Base-by-base conservation (phyloP, 1,140 invertebrate genomes). In the Platyscapa corneri region DNA sequence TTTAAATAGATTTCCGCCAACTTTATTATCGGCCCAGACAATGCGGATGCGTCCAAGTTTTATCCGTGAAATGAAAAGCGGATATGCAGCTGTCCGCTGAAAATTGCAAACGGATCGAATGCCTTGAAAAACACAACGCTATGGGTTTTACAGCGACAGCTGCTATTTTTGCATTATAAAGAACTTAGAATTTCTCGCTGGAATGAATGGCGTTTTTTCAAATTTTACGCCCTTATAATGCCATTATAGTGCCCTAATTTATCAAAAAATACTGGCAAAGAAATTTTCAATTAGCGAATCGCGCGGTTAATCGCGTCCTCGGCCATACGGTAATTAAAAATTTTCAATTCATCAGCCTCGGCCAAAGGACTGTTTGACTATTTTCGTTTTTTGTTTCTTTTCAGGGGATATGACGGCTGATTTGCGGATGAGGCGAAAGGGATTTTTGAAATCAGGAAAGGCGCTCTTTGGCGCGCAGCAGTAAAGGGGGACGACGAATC, bases 391-490 rank as follows among this genome's bases (percentile, higher is more conserved):
- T 53, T 53, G 7, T 14, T 18, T 53, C 32, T 83, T 23, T 46
- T 49, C 8, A 10, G 6, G 49, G 7, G 37, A 80, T 79, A n/a
- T 56, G 76, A 76, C 72, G 42, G 70, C 76, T 77, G 70, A 85
- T 82, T 76, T 65, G 2, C 37, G 53, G 34, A 85, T 85, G 53
- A 82, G 67, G 77, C 27, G 37, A 37, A 32, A 78, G 32, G 46
- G 74, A 82, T 86, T 77, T 37, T 34, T 56, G 0, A 79, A 83
- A 86, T 82, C 46, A 46, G 56, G 27, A 85, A 85, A 85, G 72
- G n/a, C 37, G 80, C n/a, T 67, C 46, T 39, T 18, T 23, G 7
- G 37, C 14, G 37, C 14, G 49, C 5, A 37, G 10, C 14, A 79
- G 12, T 42, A 39, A 56, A 74, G 56, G 60, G 83, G 60, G 67